Base-by-base conservation (phyloP, 2,888 invertebrate genomes). In the Ormyrus rosae region DNA sequence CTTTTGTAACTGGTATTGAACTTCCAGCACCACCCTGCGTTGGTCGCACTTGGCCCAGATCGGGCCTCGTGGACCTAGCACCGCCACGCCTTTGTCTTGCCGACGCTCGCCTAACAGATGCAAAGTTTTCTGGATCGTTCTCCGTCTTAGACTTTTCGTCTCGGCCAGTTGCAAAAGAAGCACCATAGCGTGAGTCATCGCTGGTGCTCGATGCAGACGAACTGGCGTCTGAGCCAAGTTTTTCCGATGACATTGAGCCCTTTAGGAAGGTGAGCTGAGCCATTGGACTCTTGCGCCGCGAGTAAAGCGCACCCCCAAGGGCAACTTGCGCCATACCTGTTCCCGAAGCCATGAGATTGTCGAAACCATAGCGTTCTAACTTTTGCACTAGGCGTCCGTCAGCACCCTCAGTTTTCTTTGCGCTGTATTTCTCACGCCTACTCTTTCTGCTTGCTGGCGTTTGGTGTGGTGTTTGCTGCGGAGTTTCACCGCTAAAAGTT, bases 191-290 rank as follows among this genome's bases (percentile, higher is more conserved):
- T 8, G 74, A 81, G 68, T 82, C 77, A 61, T 88, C 78, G 87
- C 87, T 83, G 87, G 90, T 60, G 90, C 92, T 89, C 91, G 93
- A 63, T 91, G 90, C 84, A 91, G 91, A 74, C 6, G 80, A 80
- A 73, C 64, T 83, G 63, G 48, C 74, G 51, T 69, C 83, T 0
- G 71, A 78, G 8, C 77, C 71, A 45, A 45, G 50, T 10, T 91
- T 87, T 85, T 91, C 89, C 83, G 89, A 89, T 85, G 90, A 85
- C 85, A 89, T 88, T 46, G 90, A 90, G 73, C 86, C 87, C 89
- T 94, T 95, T 13, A 96, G 91, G 86, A 95, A 96, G 68, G 95
- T 95, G 71, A 96, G 89, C 91, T 96, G 96, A 83, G 95, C 94
- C 94, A 96, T 95, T 1, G 96, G 96, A 87, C 96, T 96, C 82